Percentiles rank a stretch among this genome's conserved stretches.
Conservation (phyloP, 2,888 invertebrate species). For the Coecobrya sp. region DNA sequence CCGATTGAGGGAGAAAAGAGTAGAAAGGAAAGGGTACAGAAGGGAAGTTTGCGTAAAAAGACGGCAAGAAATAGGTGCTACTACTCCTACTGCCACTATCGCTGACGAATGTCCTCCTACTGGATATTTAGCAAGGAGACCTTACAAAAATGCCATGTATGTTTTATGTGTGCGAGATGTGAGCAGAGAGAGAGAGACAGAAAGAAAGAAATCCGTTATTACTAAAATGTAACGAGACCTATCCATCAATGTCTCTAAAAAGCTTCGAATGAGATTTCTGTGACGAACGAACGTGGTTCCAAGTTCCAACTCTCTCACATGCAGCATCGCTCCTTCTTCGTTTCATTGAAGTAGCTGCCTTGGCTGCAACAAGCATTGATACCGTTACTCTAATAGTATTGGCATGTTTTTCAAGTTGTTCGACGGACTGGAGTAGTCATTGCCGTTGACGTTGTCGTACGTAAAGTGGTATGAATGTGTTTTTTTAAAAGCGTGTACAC, state of each 20-base stretch:
- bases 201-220: constrained; percentile 83
- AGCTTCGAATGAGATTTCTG: constrained; percentile 80
- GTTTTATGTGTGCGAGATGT: constrained; percentile 15
- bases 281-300: constrained; percentile 46
- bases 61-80: not conserved
- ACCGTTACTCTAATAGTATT: constrained; percentile 53
- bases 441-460: not conserved
- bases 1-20: not conserved
- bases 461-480: constrained; percentile 56
- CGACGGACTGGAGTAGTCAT: not conserved
- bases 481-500: not conserved
- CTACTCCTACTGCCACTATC: constrained; percentile 21
- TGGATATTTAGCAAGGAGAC: constrained; percentile 40
- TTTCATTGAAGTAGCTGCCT: constrained; percentile 1
- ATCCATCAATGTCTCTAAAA: constrained; percentile 86
- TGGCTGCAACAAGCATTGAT: not conserved
- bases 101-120: constrained; percentile 54
- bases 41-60: not conserved
- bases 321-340: not conserved
- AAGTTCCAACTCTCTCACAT: not conserved
- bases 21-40: constrained; percentile 9
- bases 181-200: constrained; percentile 34
- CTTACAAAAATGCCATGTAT: constrained; percentile 20
- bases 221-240: constrained; percentile 85
- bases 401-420: constrained; percentile 64